Base-by-base conservation (phyloP, 1,140 invertebrate genomes). In the Trigoniulus corallinus region DNA sequence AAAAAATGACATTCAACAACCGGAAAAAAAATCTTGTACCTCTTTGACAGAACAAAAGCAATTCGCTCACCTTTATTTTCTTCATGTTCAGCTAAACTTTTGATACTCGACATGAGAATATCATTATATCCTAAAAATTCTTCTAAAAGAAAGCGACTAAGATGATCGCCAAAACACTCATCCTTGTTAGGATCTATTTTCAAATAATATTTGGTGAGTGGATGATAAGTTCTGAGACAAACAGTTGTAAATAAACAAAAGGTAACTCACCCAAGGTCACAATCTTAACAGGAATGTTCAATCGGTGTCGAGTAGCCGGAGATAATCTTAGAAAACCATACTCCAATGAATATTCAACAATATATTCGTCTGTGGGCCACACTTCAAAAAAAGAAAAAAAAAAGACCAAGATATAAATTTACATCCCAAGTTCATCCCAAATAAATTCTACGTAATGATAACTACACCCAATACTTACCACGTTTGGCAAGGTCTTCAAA, bases 121-220 rank as follows among this genome's bases (percentile, higher is more conserved):
- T 98, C 93, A 68, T 97, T 91, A 61, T 97, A 98, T 3, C 94
- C 94, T 2, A 98, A 70, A 63, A 97, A 86, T 62, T 93, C 80
- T 54, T 91, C 85, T 3, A 98, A 72, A 44, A 98, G 74, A 59
- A 93, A 82, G 26, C 88, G 76, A 47, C 84, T 89, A 62, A 97
- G 82, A 0, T 78, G 65, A 67, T 96, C 89, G 0, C 94, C 93
- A 69, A 98, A 98, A 64, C 93, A 98, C 52, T 77, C 72, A 62
- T 95, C 85, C 57, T 78, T 81, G 25, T 72, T 71, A 0, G 93
- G 89, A 73, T 96, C 88, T 68, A 55, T 2, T 2, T 12, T n/a
- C 7, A 10, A n/a, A n/a, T n/a, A n/a, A n/a, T 4, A 43, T 43
- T n/a, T n/a, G n/a, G n/a, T n/a, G n/a, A 56, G 47, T 25, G 54